Evolutionary conservation across 2,113 vertebrate species (phyloP).

Genomic region (Perccottus glenii): DNA sequence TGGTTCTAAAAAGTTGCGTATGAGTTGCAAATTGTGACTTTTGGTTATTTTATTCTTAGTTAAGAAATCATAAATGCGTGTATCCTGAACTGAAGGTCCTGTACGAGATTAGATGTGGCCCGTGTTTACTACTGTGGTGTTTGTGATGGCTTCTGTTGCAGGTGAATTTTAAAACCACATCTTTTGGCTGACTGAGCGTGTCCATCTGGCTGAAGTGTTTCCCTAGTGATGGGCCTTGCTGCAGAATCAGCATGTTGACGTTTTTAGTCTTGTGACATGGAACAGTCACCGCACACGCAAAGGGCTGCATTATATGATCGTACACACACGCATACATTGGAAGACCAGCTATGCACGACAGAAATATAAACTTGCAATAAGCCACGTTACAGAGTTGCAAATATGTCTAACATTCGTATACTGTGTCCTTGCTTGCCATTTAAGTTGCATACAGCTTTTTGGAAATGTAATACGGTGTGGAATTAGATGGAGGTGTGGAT

Average conservation of each 20-base stretch:
- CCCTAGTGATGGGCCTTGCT: slow-evolving; percentile 67
- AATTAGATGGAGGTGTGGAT: slow-evolving; percentile 26
- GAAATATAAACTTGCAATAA: slow-evolving; percentile 2
- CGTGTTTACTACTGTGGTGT: slow-evolving; percentile 57
- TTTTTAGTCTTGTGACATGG: slow-evolving; percentile 69
- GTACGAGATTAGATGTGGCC: slow-evolving; percentile 6
- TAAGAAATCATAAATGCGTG: slow-evolving; percentile 15
- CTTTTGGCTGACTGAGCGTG: slow-evolving; percentile 56
- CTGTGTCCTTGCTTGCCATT: slow-evolving; percentile 19
- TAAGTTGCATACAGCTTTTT: slow-evolving; percentile 28
- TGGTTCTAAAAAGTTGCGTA: no score
- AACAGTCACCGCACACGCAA: slow-evolving; percentile 48
- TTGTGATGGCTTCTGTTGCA: slow-evolving; percentile 58
- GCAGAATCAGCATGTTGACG: slow-evolving; percentile 75
- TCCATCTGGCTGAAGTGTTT: slow-evolving; percentile 61
- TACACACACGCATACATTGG: neutral
- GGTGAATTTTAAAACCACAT: slow-evolving; percentile 52
- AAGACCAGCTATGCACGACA: neutral
- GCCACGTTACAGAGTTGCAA: slow-evolving; percentile 25
- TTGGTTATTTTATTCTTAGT: slow-evolving; percentile 6
- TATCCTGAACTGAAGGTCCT: slow-evolving; percentile 32
- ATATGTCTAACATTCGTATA: slow-evolving; percentile 15
- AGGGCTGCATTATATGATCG: slow-evolving; percentile 18
- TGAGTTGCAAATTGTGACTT: no score
- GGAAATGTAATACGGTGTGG: slow-evolving; percentile 26